Evolutionary conservation across 2,797 vertebrate genomes (phyloP), one percentile per base, ranked within the genome.

Genomic region (Diplodus sargus): DNA sequence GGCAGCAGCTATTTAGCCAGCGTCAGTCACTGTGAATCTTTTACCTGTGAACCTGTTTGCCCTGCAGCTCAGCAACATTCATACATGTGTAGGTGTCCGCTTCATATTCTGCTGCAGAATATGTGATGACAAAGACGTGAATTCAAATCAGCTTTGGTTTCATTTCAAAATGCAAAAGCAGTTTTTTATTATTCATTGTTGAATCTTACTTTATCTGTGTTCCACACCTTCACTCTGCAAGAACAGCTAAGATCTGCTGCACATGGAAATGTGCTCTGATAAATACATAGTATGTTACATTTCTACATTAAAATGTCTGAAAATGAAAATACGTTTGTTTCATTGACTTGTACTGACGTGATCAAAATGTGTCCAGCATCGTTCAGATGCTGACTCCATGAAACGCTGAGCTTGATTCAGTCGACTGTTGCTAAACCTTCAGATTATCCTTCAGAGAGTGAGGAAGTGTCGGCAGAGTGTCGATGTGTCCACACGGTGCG

Each of bases 11-110:
- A 77, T 89, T 91, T 90, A 91, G 86, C 78, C 78, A 45, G 39
- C 84, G 87, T 92, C 88, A 85, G 72, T 91, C 89, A 85, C 17
- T 51, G 79, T 87, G 87, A 84, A 82, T 89, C 68, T 89, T 6
- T 79, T 88, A 87, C 89, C 72, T 49, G 70, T 62, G 78, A 87
- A 86, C 65, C 66, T 85, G 83, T 57, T 65, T 52, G 65, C 70
- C 79, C 84, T 69, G 57, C 76, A 71, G 85, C 84, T 34, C 25
- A 82, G 81, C 75, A 61, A 56, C 16, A 70, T 72, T 83, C 83
- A 85, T 74, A 63, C 79, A 84, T 69, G 58, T 74, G 70, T 63
- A 65, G 47, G 61, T 83, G 61, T 39, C 17, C 52, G 34, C 70
- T 87, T 45, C 74, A 85, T 81, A 61, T 85, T 70, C 52, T 51